Conservation (phyloP, 2,113 vertebrate species). For the Pimephales promelas region DNA sequence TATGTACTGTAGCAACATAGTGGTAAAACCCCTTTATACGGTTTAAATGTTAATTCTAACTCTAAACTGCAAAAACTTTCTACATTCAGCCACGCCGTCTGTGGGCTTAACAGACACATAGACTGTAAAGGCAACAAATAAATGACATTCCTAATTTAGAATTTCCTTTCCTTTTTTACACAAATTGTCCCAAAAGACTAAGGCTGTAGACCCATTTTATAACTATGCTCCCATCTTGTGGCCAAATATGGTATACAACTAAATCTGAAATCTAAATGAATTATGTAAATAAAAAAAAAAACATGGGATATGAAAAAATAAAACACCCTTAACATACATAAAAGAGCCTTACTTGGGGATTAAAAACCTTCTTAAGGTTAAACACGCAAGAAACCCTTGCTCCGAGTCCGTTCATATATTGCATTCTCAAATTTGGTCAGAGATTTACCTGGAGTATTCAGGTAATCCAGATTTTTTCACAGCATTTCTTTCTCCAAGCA, state of each 20-base stretch:
- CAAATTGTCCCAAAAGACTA: conserved; percentile 1
- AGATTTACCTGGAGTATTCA: conserved; percentile 14
- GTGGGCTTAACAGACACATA: conserved; percentile 1
- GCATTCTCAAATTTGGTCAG: conserved; percentile 9
- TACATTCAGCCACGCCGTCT: conserved; percentile 25
- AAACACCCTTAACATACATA: neutral
- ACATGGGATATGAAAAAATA: neutral
- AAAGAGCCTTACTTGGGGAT: neutral
- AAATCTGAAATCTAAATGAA: neutral
- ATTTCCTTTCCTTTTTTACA: neutral
- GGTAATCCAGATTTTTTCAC: conserved; percentile 1
- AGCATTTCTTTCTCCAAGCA: neutral
- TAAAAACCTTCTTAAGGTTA: neutral
- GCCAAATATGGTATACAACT: conserved; percentile 27
- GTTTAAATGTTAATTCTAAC: neutral
- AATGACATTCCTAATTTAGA: neutral
- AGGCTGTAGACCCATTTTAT: neutral
- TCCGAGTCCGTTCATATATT: neutral
- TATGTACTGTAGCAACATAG: neutral
- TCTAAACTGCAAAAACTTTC: neutral
- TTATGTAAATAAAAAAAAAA: neutral
- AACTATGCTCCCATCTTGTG: conserved; percentile 67
- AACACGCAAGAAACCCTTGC: neutral
- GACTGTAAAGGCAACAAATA: conserved; percentile 20
- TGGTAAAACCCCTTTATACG: neutral